Evolutionary conservation across 2,797 vertebrate genomes (phyloP), one percentile per base, ranked within the genome.

Genomic region (Sciaenops ocellatus): DNA sequence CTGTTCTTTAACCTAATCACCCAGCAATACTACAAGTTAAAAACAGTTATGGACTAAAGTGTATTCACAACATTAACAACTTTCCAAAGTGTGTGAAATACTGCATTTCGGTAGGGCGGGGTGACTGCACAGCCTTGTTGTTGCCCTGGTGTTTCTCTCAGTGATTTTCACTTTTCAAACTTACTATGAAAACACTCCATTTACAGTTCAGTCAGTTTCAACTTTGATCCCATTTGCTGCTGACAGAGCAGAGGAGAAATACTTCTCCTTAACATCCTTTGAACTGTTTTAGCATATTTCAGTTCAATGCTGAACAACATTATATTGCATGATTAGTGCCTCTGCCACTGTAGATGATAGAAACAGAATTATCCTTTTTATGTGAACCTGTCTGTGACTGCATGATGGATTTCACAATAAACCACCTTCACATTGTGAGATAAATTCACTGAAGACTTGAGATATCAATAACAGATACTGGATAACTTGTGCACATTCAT

Each of bases 171-270:
- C 11, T 15, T 7, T 7, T 34, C 26, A 48, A 13, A 68, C 26
- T 57, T 26, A 51, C 20, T 69, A 24, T 34, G 44, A 64, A 73
- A 59, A 51, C 30, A 13, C 3, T 47, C 48, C 51, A 56, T 48
- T 62, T 34, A 61, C 70, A 54, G 12, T 54, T 73, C 54, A 28
- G 18, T 28, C 42, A 10, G 20, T 28, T 30, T 69, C 41, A 73
- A n/a, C 54, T 66, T 44, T 62, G 54, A 78, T 54, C 60, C 61
- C 24, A 73, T 85, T 70, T 73, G 38, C 65, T 26, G 28, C 65
- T 63, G 65, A 79, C 34, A 48, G 47, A 55, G 22, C 18, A 60
- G 66, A n/a, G 26, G 6, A 48, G 11, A 59, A 69, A 57, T 22
- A 28, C 5, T 18, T 52, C 20, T 18, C 48, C 18, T 48, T 73